Evolutionary conservation across 2,113 vertebrate genomes (phyloP).

Genomic region (Neopipo cinnamomea): DNA sequence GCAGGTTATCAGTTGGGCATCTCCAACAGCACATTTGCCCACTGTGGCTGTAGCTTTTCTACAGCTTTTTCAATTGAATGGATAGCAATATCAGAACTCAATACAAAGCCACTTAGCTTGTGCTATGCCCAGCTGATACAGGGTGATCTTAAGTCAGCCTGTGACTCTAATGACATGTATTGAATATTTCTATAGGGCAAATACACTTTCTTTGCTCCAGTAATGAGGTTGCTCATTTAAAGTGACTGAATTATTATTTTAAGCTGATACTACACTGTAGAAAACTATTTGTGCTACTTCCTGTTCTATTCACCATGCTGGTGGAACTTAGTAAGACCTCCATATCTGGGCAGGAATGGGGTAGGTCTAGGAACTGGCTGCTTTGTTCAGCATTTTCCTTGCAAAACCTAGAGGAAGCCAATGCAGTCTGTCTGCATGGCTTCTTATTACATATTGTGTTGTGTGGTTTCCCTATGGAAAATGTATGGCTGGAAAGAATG

Average conservation of each 20-base stretch:
- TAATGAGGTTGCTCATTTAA: background rate
- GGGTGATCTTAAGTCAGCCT: background rate
- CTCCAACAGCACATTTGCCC: background rate
- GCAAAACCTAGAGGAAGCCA: background rate
- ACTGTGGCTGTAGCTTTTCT: background rate
- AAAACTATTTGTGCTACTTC: background rate
- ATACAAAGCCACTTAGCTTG: background rate
- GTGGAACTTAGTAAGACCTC: background rate
- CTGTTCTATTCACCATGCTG: background rate
- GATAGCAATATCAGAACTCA: background rate
- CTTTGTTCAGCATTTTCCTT: background rate
- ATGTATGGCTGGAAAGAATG: background rate
- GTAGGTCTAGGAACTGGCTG: background rate
- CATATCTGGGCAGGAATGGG: background rate
- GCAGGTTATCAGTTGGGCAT: background rate
- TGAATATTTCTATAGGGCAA: background rate
- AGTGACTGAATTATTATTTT: background rate
- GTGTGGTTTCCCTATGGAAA: background rate
- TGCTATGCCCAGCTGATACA: background rate
- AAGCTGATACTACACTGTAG: background rate
- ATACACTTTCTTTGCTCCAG: background rate
- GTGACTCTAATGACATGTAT: background rate
- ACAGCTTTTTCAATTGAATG: background rate
- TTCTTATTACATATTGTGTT: background rate
- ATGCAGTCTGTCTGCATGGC: background rate